Base-by-base conservation (phyloP, 2,113 vertebrate genomes). In the Alethe diademata region DNA sequence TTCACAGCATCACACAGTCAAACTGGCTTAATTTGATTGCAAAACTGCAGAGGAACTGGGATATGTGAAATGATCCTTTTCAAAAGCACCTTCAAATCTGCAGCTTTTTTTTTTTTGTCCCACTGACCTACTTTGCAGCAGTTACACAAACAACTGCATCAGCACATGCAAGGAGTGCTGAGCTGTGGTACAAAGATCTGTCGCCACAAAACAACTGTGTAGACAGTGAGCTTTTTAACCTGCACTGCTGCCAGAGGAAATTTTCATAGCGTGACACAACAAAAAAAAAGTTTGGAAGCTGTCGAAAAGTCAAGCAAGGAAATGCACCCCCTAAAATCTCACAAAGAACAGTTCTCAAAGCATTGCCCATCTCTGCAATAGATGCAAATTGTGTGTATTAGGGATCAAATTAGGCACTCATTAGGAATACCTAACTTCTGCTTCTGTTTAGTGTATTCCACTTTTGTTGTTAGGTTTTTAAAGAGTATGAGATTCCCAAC, bases 111-210 rank as follows among this genome's bases (percentile, higher is more conserved):
- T 64, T 78, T 75, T 42, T 40, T 16, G 5, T 3, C 4, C 43
- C 50, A 42, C 71, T 93, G 92, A 94, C 94, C 96, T 95, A 93
- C 79, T 96, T 95, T 88, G 64, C 50, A 90, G 96, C 42, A 74
- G 79, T 92, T 94, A 86, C 69, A 93, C 88, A 97, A 96, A 96
- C 94, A 97, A 84, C 86, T 60, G 91, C 92, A 95, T 80, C 91
- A 74, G 92, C 38, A 28, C 50, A 50, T 0, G 8, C 40, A 66
- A 83, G 71, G 56, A 90, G 0, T 62, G 88, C 82, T 80, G 90
- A 94, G 76, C 79, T 92, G 51, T 54, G 56, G 92, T 88, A 83
- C 94, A 93, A 90, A 95, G 95, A 95, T 83, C 94, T 86, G 64
- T 58, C 0, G 0, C 67, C 79, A 73, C 67, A 80, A n/a, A 92